phyloP scores from a whole-genome alignment of 2,888 invertebrate species.

The Drosophila algonquin region DNA sequence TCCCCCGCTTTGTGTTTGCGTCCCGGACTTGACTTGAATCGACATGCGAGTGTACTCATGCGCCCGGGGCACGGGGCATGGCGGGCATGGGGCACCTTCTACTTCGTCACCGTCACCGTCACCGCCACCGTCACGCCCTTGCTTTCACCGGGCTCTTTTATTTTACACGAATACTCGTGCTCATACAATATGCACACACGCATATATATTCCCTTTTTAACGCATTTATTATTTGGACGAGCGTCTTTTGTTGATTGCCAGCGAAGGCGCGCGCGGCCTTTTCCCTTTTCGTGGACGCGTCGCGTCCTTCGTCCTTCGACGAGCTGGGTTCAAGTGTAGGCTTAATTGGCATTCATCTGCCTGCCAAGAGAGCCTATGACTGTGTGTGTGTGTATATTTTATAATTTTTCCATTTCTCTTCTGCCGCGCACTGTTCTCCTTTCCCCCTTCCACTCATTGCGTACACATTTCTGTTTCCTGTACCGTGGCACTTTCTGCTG shows the following conservation, averaged over 20 bases:
- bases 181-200: background rate
- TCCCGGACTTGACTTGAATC: slow-evolving; percentile 30
- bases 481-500: slow-evolving; percentile 40
- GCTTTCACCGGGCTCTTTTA: slow-evolving; percentile 29
- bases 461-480: slow-evolving; percentile 56
- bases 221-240: slow-evolving; percentile 70
- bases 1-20: slow-evolving; percentile 59
- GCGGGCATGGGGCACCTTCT: slow-evolving; percentile 2
- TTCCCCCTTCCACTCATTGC: slow-evolving; percentile 50
- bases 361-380: slow-evolving; percentile 1
- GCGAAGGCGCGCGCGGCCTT: slow-evolving; percentile 30
- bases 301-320: slow-evolving; percentile 40
- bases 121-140: slow-evolving; percentile 43
- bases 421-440: slow-evolving; percentile 43
- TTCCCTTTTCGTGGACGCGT: slow-evolving; percentile 27
- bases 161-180: slow-evolving; percentile 22
- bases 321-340: slow-evolving; percentile 65
- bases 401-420: slow-evolving; percentile 75
- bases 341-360: slow-evolving; percentile 74
- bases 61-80: background rate
- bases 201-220: slow-evolving; percentile 42
- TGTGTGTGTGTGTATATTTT: slow-evolving; percentile 48
- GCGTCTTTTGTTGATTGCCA: slow-evolving; percentile 74
- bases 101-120: slow-evolving; percentile 14
- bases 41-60: slow-evolving; percentile 9